Conservation (phyloP, 2,888 invertebrate species). For the Peribatodes rhomboidaria region DNA sequence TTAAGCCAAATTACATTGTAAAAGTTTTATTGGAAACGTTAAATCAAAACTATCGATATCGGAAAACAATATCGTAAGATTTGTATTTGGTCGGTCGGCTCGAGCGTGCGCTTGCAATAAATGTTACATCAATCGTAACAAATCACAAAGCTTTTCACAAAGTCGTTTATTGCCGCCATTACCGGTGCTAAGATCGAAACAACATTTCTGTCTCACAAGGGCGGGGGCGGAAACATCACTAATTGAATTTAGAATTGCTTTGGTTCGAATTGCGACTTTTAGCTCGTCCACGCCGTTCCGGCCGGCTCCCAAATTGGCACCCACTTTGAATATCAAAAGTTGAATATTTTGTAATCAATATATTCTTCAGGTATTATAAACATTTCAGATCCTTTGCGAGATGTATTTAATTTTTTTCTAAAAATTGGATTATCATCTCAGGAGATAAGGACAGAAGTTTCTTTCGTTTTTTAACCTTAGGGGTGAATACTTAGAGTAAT, state of each 20-base stretch:
- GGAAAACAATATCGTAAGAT: constrained; percentile 15
- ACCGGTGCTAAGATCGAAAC: constrained; percentile 52
- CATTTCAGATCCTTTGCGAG: background rate
- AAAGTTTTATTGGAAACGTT: background rate
- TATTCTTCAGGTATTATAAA: constrained; percentile 8
- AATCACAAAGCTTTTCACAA: constrained; percentile 51
- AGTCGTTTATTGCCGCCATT: constrained; percentile 58
- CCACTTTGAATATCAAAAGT: constrained; percentile 47
- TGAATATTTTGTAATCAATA: constrained; percentile 42
- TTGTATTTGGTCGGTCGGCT: constrained; percentile 7
- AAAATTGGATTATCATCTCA: too few relatives aligned
- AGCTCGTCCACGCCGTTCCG: constrained; percentile 30
- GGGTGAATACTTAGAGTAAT: too few relatives aligned
- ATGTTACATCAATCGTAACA: constrained; percentile 47
- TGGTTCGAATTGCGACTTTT: constrained; percentile 46
- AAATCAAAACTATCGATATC: constrained; percentile 17
- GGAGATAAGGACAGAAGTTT: too few relatives aligned
- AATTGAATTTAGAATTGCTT: constrained; percentile 59
- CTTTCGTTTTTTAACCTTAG: too few relatives aligned
- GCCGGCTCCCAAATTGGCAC: constrained; percentile 34
- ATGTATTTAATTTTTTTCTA: too few relatives aligned
- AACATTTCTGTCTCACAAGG: constrained; percentile 52
- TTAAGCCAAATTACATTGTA: background rate
- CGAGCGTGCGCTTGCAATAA: constrained; percentile 34
- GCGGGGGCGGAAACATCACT: constrained; percentile 56